Percentiles rank a stretch among this genome's conserved stretches.
Evolutionary conservation across 2,797 vertebrate species (phyloP).

Genomic region (Gila robusta): DNA sequence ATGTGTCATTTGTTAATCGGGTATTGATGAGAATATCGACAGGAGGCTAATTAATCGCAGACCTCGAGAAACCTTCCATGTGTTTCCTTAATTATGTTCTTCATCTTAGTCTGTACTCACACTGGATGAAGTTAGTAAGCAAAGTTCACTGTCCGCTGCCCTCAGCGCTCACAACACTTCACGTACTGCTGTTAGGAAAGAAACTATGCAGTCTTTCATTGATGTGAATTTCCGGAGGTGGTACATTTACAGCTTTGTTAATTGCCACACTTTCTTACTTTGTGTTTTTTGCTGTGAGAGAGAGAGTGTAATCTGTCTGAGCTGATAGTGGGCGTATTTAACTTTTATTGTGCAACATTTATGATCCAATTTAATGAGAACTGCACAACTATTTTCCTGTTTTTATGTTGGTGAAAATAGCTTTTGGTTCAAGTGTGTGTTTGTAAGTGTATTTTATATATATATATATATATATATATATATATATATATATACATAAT

Average conservation of each 20-base stretch:
- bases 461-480: no score
- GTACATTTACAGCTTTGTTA: conserved; percentile 18
- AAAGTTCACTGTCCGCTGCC: conserved; percentile 27
- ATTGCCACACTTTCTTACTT: conserved; percentile 17
- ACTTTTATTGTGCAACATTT: conserved; percentile 28
- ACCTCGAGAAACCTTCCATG: conserved; percentile 91
- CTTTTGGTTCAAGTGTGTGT: conserved; percentile 16
- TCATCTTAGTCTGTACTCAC: conserved; percentile 91
- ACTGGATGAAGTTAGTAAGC: conserved; percentile 70
- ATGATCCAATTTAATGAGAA: conserved; percentile 23
- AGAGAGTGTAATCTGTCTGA: conserved; percentile 15
- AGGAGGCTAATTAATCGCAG: conserved; percentile 97
- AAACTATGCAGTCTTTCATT: not conserved
- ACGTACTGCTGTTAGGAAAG: not conserved
- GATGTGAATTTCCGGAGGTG: conserved; percentile 14
- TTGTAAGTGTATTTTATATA: not conserved
- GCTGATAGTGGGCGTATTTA: conserved; percentile 1
- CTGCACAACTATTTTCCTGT: not conserved
- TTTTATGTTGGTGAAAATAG: conserved; percentile 31
- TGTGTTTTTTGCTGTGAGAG: conserved; percentile 5
- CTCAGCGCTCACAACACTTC: not conserved
- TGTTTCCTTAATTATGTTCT: conserved; percentile 99
- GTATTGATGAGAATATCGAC: conserved; percentile 99
- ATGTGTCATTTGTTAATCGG: conserved; percentile 99
- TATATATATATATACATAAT: not conserved